Percentiles rank a stretch among this genome's conserved stretches.
Evolutionary conservation across 2,888 invertebrate species (phyloP).

Genomic region (Agonopterix subpropinquella): DNA sequence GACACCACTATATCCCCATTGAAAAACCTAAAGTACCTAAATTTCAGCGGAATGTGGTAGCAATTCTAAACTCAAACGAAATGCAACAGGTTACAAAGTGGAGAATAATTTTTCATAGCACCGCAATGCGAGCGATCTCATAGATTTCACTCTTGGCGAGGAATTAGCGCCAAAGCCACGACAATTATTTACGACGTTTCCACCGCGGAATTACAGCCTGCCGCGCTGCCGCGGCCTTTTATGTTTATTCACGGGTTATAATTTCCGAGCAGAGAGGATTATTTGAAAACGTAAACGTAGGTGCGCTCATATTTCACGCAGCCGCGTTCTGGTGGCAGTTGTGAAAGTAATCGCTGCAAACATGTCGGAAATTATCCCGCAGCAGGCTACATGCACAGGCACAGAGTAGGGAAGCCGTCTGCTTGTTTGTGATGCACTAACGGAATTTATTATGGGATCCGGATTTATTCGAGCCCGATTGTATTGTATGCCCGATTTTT

Average conservation of each 20-base stretch:
- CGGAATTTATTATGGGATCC: slow-evolving; percentile 46
- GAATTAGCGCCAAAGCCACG: slow-evolving; percentile 56
- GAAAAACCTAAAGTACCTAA: neutral
- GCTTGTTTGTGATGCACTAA: slow-evolving; percentile 40
- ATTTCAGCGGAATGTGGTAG: neutral
- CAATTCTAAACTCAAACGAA: slow-evolving; percentile 10
- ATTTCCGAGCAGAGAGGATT: slow-evolving; percentile 53
- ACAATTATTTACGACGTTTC: slow-evolving; percentile 63
- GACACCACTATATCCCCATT: neutral
- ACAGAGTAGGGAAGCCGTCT: slow-evolving; percentile 3
- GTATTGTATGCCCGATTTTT: neutral
- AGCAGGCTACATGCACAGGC: slow-evolving; percentile 20
- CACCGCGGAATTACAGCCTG: slow-evolving; percentile 48
- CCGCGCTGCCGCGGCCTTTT: slow-evolving; percentile 44
- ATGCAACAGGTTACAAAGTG: slow-evolving; percentile 32
- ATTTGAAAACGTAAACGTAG: slow-evolving; percentile 62
- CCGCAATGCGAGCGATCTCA: slow-evolving; percentile 33
- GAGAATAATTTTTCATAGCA: slow-evolving; percentile 33
- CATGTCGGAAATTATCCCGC: slow-evolving; percentile 52
- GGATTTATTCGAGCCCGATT: slow-evolving; percentile 30
- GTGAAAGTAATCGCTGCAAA: slow-evolving; percentile 60
- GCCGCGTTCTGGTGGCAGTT: slow-evolving; percentile 46
- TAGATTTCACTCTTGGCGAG: slow-evolving; percentile 51
- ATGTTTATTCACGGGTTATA: slow-evolving; percentile 65
- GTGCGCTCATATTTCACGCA: slow-evolving; percentile 55